These are phyloP conservation scores for Corapipo altera DNA, from an alignment of 2,113 vertebrate genomes.

Conservation along the genomic window DNA sequence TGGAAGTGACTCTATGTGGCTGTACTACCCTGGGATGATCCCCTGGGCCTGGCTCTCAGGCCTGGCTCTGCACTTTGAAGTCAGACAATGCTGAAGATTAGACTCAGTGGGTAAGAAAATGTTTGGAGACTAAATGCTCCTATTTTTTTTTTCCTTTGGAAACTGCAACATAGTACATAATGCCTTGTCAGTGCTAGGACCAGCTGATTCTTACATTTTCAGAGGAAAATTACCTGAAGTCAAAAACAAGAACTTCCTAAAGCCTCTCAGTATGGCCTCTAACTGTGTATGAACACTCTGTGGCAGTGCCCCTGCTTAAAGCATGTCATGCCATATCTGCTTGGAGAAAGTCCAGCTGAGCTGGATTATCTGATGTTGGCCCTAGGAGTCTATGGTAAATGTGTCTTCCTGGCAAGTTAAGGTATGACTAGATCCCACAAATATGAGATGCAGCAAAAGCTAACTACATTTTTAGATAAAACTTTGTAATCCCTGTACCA, in stretches of 20 bases:
- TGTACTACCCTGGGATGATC: accelerated
- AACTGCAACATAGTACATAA: accelerated
- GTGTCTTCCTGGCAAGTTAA: neutral
- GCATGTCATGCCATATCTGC: neutral
- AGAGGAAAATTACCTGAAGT: neutral
- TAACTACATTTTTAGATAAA: neutral
- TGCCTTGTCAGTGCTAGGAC: neutral
- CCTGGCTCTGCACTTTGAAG: neutral
- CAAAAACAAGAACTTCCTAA: neutral
- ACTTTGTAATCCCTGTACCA: neutral
- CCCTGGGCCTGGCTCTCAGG: neutral
- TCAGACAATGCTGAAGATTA: neutral
- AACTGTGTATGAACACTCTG: neutral
- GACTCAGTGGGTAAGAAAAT: neutral
- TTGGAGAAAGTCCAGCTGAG: neutral
- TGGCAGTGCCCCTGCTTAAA: neutral
- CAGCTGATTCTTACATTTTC: neutral
- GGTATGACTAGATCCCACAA: neutral
- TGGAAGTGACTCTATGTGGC: neutral
- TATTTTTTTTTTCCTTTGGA: neutral
- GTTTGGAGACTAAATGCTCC: neutral
- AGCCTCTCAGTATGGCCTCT: neutral
- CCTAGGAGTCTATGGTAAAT: neutral
- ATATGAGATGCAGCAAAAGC: neutral
- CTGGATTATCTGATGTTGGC: neutral